Base-by-base conservation (phyloP, 2,888 invertebrate species). In the Neocrepidodera transversa region DNA sequence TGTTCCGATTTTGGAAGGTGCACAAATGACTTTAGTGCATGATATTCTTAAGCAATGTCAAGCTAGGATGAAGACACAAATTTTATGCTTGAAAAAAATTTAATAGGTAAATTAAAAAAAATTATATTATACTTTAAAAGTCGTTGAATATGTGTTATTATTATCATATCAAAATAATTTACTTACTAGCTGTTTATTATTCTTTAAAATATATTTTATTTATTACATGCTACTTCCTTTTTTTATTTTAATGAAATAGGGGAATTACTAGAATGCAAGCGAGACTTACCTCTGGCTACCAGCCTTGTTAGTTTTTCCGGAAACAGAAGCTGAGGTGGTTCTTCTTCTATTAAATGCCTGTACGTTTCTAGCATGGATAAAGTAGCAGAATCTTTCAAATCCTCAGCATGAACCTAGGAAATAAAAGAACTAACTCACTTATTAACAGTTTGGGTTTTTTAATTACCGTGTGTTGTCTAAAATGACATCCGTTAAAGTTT, bases 391-490 rank as follows among this genome's bases (percentile, higher is more conserved):
- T 92, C 91, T 2, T 84, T 81, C 58, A 89, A 85, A 11, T 85
- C 82, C 43, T 84, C 83, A 58, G 89, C 85, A 42, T 58, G 65
- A 64, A 66, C 62, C 66, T 66, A 30, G n/a, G 45, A 54, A 1
- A 23, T 10, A 10, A 23, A 45, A 13, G 14, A n/a, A 17, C 4
- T 13, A 38, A 2, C 2, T 17, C 11, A 6, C n/a, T 35, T 35
- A 10, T 4, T 35, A 11, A 35, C 10, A 5, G 35, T 13, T 5
- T n/a, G n/a, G 4, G 13, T 45, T 13, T 11, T 11, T n/a, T 0
- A 50, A 60, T 57, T 3, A 71, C 69, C 81, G 77, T 91, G 90
- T 93, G 93, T 73, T 91, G 91, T 16, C 87, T 84, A 76, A 87
- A 88, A 72, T 89, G 87, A 65, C 91, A 91, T 18, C 91, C 91